phyloP scores from a whole-genome alignment of 2,113 vertebrate genomes.

The Mesitornis unicolor region DNA sequence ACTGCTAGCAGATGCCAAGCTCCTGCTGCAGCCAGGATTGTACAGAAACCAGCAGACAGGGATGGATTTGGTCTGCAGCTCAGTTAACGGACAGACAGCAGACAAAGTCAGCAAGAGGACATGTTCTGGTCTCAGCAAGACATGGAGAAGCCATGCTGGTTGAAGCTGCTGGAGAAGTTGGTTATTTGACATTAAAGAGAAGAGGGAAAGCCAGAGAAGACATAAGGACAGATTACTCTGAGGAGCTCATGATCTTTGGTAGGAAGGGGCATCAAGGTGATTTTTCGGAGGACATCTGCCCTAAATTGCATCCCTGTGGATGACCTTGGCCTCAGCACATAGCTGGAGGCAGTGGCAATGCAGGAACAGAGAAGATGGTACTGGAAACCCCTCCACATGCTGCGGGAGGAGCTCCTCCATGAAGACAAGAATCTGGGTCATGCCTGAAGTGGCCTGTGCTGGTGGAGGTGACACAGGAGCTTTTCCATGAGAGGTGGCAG shows the following conservation, averaged over 20 bases:
- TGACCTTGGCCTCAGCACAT: neutral
- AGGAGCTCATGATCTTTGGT: neutral
- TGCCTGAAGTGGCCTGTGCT: neutral
- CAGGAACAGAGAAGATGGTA: neutral
- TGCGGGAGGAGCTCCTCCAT: neutral
- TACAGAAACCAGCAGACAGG: neutral
- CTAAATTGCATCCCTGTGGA: neutral
- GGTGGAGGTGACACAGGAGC: neutral
- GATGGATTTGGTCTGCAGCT: neutral
- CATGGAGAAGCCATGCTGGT: neutral
- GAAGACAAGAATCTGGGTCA: neutral
- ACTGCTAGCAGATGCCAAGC: neutral
- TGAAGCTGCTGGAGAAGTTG: neutral
- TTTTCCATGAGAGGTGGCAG: neutral
- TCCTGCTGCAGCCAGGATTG: fast-evolving
- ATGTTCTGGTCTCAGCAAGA: neutral
- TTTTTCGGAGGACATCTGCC: neutral
- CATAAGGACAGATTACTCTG: neutral
- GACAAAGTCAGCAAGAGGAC: neutral
- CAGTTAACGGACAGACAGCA: neutral
- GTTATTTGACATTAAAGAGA: neutral
- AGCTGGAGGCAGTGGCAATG: neutral
- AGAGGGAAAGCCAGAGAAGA: neutral
- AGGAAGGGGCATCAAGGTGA: neutral
- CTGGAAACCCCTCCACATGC: neutral